Evolutionary conservation across 2,888 invertebrate genomes (phyloP).

Genomic region (Apoda limacodes): DNA sequence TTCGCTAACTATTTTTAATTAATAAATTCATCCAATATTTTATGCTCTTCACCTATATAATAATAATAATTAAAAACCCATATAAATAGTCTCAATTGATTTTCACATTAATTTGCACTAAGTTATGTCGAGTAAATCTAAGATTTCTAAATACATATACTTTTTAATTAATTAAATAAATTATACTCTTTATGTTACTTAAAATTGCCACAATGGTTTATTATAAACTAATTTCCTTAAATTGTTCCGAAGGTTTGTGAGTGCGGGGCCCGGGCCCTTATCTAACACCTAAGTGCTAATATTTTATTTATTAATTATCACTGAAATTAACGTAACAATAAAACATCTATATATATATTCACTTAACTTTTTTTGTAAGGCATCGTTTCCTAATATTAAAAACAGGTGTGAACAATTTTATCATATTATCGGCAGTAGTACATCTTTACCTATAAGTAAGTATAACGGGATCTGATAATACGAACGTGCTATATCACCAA

Average conservation of each 20-base stretch:
- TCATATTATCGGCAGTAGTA: conserved; percentile 60
- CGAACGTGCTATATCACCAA: too few relatives aligned
- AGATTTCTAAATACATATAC: conserved; percentile 66
- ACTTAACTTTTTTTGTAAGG: conserved; percentile 62
- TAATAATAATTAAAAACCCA: conserved; percentile 66
- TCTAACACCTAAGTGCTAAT: conserved; percentile 51
- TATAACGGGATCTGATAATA: too few relatives aligned
- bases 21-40: conserved; percentile 70
- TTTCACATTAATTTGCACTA: conserved; percentile 70
- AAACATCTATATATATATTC: conserved; percentile 63
- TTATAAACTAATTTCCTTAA: conserved; percentile 67
- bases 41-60: conserved; percentile 64
- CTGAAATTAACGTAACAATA: conserved; percentile 65
- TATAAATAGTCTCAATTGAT: conserved; percentile 68
- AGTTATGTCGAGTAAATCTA: conserved; percentile 69
- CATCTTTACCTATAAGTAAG: too few relatives aligned
- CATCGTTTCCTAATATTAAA: conserved; percentile 66
- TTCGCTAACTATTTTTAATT: conserved; percentile 70
- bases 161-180: conserved; percentile 65
- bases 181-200: conserved; percentile 65
- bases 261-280: conserved; percentile 41
- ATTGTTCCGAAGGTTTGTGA: conserved; percentile 62
- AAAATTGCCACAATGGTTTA: conserved; percentile 63
- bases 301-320: conserved; percentile 42
- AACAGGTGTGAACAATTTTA: conserved; percentile 51